Percentiles rank a stretch among this genome's conserved stretches.
Evolutionary conservation across 2,888 invertebrate genomes (phyloP).

Genomic region (Ligdia adustata): DNA sequence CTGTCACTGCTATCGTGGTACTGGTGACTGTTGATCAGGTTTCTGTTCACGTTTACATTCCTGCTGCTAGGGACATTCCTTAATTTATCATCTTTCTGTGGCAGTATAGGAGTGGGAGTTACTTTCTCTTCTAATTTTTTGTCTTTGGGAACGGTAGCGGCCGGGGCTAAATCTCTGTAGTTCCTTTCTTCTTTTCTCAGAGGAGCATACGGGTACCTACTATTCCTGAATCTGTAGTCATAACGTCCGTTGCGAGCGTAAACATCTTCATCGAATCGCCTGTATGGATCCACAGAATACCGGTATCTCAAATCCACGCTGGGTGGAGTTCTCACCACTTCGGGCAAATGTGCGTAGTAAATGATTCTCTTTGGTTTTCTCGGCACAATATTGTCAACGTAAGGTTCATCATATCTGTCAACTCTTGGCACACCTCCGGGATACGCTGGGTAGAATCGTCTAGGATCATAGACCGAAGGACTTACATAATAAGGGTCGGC

Average conservation of each 20-base stretch:
- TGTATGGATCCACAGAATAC: slow-evolving; percentile 75
- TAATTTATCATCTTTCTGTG: slow-evolving; percentile 70
- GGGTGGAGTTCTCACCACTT: slow-evolving; percentile 86
- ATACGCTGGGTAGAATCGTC: slow-evolving; percentile 58
- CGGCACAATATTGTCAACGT: slow-evolving; percentile 65
- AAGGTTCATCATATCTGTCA: slow-evolving; percentile 72
- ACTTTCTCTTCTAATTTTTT: slow-evolving; percentile 75
- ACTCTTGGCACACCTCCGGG: slow-evolving; percentile 51
- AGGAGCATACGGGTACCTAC: slow-evolving; percentile 71
- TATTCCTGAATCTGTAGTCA: slow-evolving; percentile 69
- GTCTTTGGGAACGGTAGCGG: slow-evolving; percentile 68
- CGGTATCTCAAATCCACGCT: slow-evolving; percentile 82
- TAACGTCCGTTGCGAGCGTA: slow-evolving; percentile 69
- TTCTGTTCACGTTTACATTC: slow-evolving; percentile 55
- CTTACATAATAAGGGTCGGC: slow-evolving; percentile 59
- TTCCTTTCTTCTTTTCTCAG: slow-evolving; percentile 75
- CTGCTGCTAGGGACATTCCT: slow-evolving; percentile 47
- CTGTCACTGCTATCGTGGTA: slow-evolving; percentile 65
- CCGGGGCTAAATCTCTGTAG: slow-evolving; percentile 71
- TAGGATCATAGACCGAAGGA: slow-evolving; percentile 64
- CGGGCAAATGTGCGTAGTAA: slow-evolving; percentile 88
- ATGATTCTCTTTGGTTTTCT: slow-evolving; percentile 86
- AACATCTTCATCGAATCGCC: slow-evolving; percentile 71
- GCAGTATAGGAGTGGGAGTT: slow-evolving; percentile 72
- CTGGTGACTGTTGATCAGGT: slow-evolving; percentile 75